phyloP scores from a whole-genome alignment of 2,888 invertebrate genomes.

The Andrena haemorrhoa region DNA sequence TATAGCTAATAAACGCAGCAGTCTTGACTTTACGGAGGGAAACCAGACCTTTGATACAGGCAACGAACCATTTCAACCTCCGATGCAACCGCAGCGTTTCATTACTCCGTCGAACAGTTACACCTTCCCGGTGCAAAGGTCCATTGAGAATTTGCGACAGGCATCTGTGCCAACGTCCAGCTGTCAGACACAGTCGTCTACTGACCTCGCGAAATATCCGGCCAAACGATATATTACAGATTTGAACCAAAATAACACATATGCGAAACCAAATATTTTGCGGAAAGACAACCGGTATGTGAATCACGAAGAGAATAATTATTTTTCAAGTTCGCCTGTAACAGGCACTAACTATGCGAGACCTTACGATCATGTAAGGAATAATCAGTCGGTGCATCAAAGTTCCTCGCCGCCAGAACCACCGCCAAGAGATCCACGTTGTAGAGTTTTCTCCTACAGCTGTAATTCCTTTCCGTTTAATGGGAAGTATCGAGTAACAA shows the following conservation, averaged over 20 bases:
- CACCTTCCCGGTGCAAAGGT: constrained; percentile 52
- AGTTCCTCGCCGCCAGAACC: constrained; percentile 89
- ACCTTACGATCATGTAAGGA: constrained; percentile 29
- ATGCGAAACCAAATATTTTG: constrained; percentile 46
- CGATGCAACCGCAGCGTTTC: constrained; percentile 48
- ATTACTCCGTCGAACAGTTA: constrained; percentile 42
- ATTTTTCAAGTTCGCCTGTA: constrained; percentile 30
- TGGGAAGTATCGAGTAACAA: constrained; percentile 41
- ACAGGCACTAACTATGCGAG: constrained; percentile 34
- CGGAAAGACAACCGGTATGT: constrained; percentile 9
- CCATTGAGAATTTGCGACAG: constrained; percentile 48
- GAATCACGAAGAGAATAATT: constrained; percentile 19
- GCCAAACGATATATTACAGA: constrained; percentile 66
- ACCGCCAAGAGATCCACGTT: constrained; percentile 91
- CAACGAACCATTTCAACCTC: constrained; percentile 39
- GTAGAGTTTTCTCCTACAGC: constrained; percentile 76
- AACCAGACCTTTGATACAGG: constrained; percentile 20
- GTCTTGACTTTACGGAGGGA: constrained; percentile 51
- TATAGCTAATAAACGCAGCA: constrained; percentile 31
- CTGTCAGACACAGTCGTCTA: constrained; percentile 40
- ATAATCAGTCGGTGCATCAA: constrained; percentile 35
- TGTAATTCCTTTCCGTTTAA: constrained; percentile 67
- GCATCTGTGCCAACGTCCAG: constrained; percentile 26
- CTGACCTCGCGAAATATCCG: constrained; percentile 49
- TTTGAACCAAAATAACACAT: constrained; percentile 68